Evolutionary conservation across 2,888 invertebrate genomes (phyloP).

Genomic region (Hemicrepidius hirtus): DNA sequence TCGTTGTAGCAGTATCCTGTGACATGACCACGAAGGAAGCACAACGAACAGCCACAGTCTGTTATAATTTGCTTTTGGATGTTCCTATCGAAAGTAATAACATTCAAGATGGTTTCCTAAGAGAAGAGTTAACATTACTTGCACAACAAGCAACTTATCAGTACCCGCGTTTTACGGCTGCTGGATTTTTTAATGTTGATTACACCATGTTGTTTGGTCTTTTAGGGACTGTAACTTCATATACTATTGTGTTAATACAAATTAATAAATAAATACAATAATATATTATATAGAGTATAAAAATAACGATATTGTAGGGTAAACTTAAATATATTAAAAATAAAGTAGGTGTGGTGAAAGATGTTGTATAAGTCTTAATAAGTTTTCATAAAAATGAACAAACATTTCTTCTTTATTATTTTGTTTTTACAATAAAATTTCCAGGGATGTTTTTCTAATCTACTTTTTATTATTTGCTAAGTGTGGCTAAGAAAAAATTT

Average conservation of each 20-base stretch:
- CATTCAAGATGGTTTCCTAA: conserved; percentile 40
- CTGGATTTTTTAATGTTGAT: conserved; percentile 54
- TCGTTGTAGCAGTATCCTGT: conserved; percentile 54
- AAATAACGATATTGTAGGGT: too few species aligned
- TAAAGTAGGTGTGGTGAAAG: too few species aligned
- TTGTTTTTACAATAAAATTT: too few species aligned
- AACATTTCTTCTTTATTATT: too few species aligned
- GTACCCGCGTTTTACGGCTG: conserved; percentile 50
- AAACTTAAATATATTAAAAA: too few species aligned
- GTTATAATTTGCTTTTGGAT: conserved; percentile 55
- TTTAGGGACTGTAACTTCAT: conserved; percentile 51
- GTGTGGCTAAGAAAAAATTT: too few species aligned
- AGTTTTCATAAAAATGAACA: too few species aligned
- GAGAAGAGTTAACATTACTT: conserved; percentile 47
- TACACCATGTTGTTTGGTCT: conserved; percentile 52
- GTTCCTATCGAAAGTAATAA: conserved; percentile 46
- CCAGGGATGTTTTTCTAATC: too few species aligned
- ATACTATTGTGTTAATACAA: conserved; percentile 53
- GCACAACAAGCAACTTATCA: conserved; percentile 50
- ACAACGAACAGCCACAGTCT: conserved; percentile 52
- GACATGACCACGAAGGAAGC: conserved; percentile 55
- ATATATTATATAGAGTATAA: not conserved
- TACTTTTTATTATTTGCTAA: too few species aligned
- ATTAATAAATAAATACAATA: conserved; percentile 44
- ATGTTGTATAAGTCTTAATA: too few species aligned